Base-by-base conservation (phyloP, 2,113 vertebrate species). In the Equus przewalskii region DNA sequence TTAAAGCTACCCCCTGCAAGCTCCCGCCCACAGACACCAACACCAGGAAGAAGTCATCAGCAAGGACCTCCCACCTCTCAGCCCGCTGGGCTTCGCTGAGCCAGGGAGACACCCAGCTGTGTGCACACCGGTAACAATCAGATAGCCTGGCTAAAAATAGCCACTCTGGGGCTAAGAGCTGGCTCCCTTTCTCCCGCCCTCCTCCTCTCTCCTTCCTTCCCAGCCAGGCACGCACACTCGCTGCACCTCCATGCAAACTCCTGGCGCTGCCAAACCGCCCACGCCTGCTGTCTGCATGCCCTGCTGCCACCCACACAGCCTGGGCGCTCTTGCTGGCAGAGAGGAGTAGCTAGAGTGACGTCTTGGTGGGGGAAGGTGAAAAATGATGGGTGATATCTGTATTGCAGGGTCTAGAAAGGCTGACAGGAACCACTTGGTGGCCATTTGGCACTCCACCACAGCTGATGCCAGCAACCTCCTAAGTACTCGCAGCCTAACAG, bases 61-160 rank as follows among this genome's bases (percentile, higher is more conserved):
- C 67, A 86, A 90, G 89, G 81, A 44, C 96, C 93, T 94, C 97
- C 97, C 93, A 93, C 91, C 69, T 82, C 96, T 75, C 78, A 24
- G 81, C 90, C 12, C 0, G 76, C 80, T 36, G 62, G 80, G 93
- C 85, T 96, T 80, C 67, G 46, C 78, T 0, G 19, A 92, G 94
- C 88, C 87, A 19, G 41, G 97, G 97, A 98, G 96, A 97, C 97
- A 97, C 96, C 96, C 97, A 97, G 97, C 96, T 97, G 96, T 85
- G 96, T 64, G 96, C 54, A 13, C 86, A 90, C 94, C 46, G 60
- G 95, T 92, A 96, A 97, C 97, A 97, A 94, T 97, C 98, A 96
- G 97, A 97, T 89, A 97, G 96, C 89, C 89, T 6, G 70, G 89
- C 95, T 98, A 98, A 98, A 98, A 98, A 98, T 98, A 98, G 97